Conservation (phyloP, 2,888 invertebrate genomes). For the Andrena hattorfiana region DNA sequence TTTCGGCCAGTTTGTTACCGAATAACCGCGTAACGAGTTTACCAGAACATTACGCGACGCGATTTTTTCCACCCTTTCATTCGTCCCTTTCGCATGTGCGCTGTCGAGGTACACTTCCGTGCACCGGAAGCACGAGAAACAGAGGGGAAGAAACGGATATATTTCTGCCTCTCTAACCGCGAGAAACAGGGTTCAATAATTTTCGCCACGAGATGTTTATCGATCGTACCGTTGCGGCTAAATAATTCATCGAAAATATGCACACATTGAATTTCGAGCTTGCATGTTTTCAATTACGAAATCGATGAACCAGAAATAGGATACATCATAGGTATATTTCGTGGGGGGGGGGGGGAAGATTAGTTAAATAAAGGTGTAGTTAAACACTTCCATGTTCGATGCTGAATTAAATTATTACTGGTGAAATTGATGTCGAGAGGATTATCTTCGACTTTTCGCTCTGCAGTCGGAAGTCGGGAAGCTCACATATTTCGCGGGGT, state of each 20-base stretch:
- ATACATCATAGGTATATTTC: not conserved
- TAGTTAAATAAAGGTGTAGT: too few species aligned
- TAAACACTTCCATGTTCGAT: not conserved
- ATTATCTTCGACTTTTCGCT: not conserved
- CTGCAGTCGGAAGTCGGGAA: not conserved
- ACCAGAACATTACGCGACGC: conserved; percentile 18
- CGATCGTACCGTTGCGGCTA: not conserved
- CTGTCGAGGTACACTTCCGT: not conserved
- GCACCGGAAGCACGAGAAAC: not conserved
- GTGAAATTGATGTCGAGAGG: not conserved
- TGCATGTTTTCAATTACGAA: not conserved
- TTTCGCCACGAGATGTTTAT: too few species aligned
- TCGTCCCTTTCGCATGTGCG: not conserved
- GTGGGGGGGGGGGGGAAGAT: too few species aligned
- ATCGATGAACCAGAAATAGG: not conserved
- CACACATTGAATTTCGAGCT: not conserved
- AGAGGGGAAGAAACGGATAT: not conserved
- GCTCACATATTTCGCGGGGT: not conserved
- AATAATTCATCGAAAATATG: not conserved
- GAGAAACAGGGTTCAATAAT: too few species aligned
- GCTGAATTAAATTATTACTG: not conserved
- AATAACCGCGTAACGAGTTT: conserved; percentile 36
- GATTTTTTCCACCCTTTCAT: not conserved
- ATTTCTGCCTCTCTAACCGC: too few species aligned
- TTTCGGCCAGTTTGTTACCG: conserved; percentile 35